A percentile compares a stretch with the other conserved stretches of the same genome.
Conservation (phyloP, 2,888 invertebrate genomes). For the Habrosyne pyritoides region DNA sequence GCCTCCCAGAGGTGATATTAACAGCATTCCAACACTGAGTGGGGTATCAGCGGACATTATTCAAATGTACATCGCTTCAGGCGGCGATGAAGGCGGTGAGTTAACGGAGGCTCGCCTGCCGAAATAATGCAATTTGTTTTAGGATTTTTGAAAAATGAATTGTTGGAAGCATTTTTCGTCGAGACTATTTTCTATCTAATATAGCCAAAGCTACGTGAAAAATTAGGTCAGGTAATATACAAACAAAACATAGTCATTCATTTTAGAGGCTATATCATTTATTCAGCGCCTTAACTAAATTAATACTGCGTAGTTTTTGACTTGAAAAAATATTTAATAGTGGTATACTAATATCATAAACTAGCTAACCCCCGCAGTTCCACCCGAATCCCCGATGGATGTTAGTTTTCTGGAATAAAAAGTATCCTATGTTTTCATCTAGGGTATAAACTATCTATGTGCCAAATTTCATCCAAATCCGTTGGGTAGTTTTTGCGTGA, state of each 20-base stretch:
- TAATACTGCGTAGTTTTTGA: neutral
- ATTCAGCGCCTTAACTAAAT: neutral
- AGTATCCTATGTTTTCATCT: too few relatives aligned
- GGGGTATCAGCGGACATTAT: constrained; percentile 35
- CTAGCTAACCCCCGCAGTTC: too few relatives aligned
- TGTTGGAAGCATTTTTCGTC: too few relatives aligned
- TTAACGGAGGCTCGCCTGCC: neutral
- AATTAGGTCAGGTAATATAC: neutral
- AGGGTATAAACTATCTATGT: too few relatives aligned
- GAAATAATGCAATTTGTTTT: constrained; percentile 1
- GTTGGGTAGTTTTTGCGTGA: too few relatives aligned
- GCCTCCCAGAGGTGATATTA: constrained; percentile 24
- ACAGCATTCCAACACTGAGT: constrained; percentile 25
- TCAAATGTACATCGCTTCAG: constrained; percentile 26
- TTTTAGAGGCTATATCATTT: neutral
- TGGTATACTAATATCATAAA: too few relatives aligned
- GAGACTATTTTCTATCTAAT: too few relatives aligned
- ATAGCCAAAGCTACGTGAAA: neutral
- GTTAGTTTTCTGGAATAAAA: too few relatives aligned
- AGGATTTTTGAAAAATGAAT: too few relatives aligned
- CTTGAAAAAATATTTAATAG: too few relatives aligned
- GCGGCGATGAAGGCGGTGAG: constrained; percentile 15
- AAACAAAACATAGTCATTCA: neutral
- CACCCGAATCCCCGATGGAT: too few relatives aligned
- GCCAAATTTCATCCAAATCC: too few relatives aligned